phyloP scores from a whole-genome alignment of 92 coral and sea anemone genomes.

The Umimayanthus chanpuru region DNA sequence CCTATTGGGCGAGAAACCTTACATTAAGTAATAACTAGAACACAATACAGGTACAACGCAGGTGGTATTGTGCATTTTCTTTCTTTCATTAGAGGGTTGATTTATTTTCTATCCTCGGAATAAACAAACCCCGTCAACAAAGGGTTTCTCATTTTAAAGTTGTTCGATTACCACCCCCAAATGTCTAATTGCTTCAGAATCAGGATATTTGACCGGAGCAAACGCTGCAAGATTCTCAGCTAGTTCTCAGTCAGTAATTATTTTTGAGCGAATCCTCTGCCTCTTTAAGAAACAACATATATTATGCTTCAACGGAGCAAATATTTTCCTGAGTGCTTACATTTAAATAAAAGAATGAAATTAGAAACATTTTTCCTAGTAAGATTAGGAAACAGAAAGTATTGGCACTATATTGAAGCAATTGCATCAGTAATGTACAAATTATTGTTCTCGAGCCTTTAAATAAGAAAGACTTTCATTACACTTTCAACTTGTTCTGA shows the following conservation, averaged over 20 bases:
- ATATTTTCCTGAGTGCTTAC: too few relatives aligned
- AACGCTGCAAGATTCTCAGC: background rate
- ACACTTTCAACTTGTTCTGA: too few relatives aligned
- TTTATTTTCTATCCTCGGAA: background rate
- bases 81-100: background rate
- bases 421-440: too few relatives aligned
- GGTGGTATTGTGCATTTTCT: background rate
- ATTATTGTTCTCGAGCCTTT: too few relatives aligned
- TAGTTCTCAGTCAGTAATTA: background rate
- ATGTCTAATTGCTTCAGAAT: background rate
- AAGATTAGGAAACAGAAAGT: too few relatives aligned
- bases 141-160: background rate
- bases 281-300: background rate
- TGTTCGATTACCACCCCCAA: background rate
- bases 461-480: too few relatives aligned
- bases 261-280: background rate
- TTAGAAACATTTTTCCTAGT: too few relatives aligned
- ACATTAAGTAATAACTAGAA: too few relatives aligned
- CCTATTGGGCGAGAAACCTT: too few relatives aligned
- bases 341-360: too few relatives aligned
- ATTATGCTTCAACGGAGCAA: background rate
- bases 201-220: background rate
- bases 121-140: background rate
- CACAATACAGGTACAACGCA: too few relatives aligned
- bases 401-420: too few relatives aligned